These are phyloP conservation scores for Adelphocoris suturalis DNA, from an alignment of 2,888 invertebrate genomes.

Conservation along the genomic window DNA sequence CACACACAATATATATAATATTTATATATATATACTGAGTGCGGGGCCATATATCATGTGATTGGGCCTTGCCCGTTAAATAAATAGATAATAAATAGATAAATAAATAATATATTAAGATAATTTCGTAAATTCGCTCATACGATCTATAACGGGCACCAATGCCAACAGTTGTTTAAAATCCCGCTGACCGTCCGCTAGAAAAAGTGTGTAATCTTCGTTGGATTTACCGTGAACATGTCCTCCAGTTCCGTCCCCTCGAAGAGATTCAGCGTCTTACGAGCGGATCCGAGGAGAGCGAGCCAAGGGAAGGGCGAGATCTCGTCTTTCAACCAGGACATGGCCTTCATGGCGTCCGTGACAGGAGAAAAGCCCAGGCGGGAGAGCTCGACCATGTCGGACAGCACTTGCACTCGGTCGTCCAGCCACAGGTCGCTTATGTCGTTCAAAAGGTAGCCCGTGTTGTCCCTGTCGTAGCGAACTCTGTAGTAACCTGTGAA, in stretches of 20 bases:
- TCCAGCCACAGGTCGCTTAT: slow-evolving; percentile 68
- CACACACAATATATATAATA: too few species aligned
- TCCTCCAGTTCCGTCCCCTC: slow-evolving; percentile 70
- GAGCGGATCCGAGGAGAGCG: slow-evolving; percentile 70
- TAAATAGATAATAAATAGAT: too few species aligned
- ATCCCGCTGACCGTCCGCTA: not conserved
- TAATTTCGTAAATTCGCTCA: too few species aligned
- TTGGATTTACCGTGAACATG: slow-evolving; percentile 67
- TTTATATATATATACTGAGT: too few species aligned
- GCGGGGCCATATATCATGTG: too few species aligned
- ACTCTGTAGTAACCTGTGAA: slow-evolving; percentile 72
- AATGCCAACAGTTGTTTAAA: too few species aligned
- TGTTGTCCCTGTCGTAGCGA: slow-evolving; percentile 71
- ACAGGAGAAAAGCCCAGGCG: slow-evolving; percentile 69
- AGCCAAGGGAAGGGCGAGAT: slow-evolving; percentile 72
- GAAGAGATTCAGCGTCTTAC: slow-evolving; percentile 68
- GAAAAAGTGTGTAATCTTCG: not conserved
- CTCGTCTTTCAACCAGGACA: slow-evolving; percentile 69
- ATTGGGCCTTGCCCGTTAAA: too few species aligned
- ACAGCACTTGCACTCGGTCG: slow-evolving; percentile 71
- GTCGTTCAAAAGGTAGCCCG: slow-evolving; percentile 69
- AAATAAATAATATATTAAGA: too few species aligned
- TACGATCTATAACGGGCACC: too few species aligned
- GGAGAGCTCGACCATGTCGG: slow-evolving; percentile 73
- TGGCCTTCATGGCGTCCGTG: slow-evolving; percentile 68